Evolutionary conservation across 2,888 invertebrate genomes (phyloP), one percentile per base, ranked within the genome.

Genomic region (Formica aserva): DNA sequence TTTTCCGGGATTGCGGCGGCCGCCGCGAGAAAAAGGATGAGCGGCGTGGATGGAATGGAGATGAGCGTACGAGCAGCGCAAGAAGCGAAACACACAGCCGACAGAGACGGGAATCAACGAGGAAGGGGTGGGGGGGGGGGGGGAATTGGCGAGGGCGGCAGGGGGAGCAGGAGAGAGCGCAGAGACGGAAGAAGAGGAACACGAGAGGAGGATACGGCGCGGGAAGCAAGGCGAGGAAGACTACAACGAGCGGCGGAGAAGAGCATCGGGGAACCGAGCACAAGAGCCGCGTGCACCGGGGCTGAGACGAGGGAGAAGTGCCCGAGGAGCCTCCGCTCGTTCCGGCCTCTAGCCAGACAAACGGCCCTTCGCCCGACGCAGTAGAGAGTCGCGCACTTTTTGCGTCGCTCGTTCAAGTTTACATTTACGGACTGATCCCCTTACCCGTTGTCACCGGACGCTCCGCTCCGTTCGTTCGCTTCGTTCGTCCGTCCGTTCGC

Each of bases 391-490:
- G 84, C 86, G 83, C 76, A 71, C 80, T 89, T 90, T 90, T 88
- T 89, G 86, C 86, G 63, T 67, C 69, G 86, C 84, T 84, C 87
- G 84, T 91, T 90, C 91, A 84, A 87, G 87, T 89, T 91, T 92
- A 92, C 92, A 91, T 92, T 93, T 92, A 92, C 92, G 92, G 91
- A 92, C 85, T 91, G 91, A 92, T 91, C 91, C 91, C 91, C 91
- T 91, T 92, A 90, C 87, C 87, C 89, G 92, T 90, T 91, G 91
- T 92, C 92, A 90, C 90, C 84, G 88, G 57, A 69, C 82, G 67
- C 82, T 75, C 41, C 65, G 66, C 83, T 77, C 60, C 52, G 45
- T 67, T 86, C 76, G 45, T 45, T 78, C 48, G 45, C 29, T 69
- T 55, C 69, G 35, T 22, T 69, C 48, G 32, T 9, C 45, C 62